These are phyloP conservation scores for Pelecanoides urinatrix DNA, from an alignment of 2,113 vertebrate species.

Conservation along the genomic window DNA sequence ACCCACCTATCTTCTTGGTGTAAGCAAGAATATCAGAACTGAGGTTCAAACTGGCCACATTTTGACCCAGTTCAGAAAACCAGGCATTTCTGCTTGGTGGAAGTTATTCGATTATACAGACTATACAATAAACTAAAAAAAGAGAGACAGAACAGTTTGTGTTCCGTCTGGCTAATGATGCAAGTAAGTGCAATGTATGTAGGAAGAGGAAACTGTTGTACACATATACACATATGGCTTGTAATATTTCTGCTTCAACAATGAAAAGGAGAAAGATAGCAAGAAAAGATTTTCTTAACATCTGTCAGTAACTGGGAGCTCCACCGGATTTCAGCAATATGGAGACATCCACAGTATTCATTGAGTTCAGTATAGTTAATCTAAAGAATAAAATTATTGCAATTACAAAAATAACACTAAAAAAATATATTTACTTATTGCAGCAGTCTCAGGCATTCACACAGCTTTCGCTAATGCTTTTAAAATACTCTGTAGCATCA, in stretches of 20 bases:
- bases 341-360: not conserved
- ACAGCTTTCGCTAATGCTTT: not conserved
- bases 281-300: not conserved
- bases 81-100: not conserved
- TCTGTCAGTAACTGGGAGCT: not conserved
- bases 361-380: not conserved
- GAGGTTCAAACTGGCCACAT: not conserved
- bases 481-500: not conserved
- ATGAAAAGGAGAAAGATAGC: not conserved
- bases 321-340: not conserved
- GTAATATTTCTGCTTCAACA: constrained; percentile 35
- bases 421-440: not conserved
- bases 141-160: constrained; percentile 13
- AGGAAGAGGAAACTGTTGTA: constrained; percentile 50
- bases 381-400: not conserved
- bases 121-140: not conserved
- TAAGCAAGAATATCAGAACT: not conserved
- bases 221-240: constrained; percentile 12
- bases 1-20: not conserved
- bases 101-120: not conserved
- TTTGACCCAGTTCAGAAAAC: not conserved
- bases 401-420: not conserved
- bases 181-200: not conserved
- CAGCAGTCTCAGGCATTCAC: not conserved
- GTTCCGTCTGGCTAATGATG: constrained; percentile 49